These are phyloP conservation scores for Pontoporia blainvillei DNA, from an alignment of 2,113 vertebrate species.

Conservation along the genomic window DNA sequence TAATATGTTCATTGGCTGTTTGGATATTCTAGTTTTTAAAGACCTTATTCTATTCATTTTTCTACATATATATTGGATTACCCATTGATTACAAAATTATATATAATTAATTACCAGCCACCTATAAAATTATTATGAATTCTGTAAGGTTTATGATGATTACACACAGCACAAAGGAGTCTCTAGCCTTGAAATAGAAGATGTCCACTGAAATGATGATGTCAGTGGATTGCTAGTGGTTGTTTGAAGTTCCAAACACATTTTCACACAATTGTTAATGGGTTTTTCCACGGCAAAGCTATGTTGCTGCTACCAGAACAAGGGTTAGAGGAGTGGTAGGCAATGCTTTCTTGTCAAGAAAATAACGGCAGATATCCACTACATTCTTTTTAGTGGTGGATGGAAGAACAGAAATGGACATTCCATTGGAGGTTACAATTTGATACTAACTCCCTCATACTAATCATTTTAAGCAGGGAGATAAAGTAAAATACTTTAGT, in stretches of 20 bases:
- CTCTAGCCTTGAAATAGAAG: not conserved
- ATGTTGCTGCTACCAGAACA: not conserved
- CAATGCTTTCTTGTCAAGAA: not conserved
- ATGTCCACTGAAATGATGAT: not conserved
- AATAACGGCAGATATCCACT: not conserved
- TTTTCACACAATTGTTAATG: not conserved
- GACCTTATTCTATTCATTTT: not conserved
- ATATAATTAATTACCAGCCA: not conserved
- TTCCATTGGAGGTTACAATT: not conserved
- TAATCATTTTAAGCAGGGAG: not conserved
- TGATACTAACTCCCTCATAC: not conserved
- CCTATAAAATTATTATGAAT: not conserved
- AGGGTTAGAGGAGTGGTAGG: not conserved
- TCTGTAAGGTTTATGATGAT: not conserved
- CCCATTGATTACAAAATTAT: not conserved
- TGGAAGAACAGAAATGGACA: not conserved
- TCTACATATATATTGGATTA: not conserved
- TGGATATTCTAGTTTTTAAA: not conserved
- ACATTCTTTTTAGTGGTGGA: not conserved
- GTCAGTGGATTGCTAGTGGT: not conserved
- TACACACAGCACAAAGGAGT: not conserved
- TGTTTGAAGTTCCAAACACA: not conserved
- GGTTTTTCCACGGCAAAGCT: not conserved
- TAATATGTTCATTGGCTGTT: not conserved
- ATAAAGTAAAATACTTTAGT: not conserved